Percentiles rank a stretch among this genome's conserved stretches.
Evolutionary conservation across 2,113 vertebrate species (phyloP).

Genomic region (Chlamydotis undulata): DNA sequence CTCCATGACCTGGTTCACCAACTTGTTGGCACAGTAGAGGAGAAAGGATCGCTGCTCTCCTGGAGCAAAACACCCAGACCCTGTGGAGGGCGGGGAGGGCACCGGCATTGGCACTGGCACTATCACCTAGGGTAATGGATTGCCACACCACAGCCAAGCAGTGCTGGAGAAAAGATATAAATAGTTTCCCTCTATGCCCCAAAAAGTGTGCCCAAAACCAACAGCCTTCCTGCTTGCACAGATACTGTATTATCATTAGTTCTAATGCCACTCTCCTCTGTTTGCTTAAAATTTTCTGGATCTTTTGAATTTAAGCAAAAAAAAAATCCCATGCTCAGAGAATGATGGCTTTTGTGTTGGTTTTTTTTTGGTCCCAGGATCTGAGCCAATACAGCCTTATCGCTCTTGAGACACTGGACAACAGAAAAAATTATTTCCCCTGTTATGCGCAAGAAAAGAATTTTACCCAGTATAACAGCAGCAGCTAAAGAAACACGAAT

Average conservation of each 20-base stretch:
- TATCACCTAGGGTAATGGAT: background rate
- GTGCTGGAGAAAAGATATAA: background rate
- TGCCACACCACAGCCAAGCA: background rate
- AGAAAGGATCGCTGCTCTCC: background rate
- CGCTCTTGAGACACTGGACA: background rate
- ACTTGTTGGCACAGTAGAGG: background rate
- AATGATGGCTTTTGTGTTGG: background rate
- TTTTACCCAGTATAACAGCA: background rate
- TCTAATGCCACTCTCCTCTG: background rate
- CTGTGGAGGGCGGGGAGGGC: background rate
- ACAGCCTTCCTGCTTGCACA: background rate
- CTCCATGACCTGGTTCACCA: background rate
- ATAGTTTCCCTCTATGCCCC: background rate
- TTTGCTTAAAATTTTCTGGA: background rate
- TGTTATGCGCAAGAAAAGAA: background rate
- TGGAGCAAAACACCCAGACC: background rate
- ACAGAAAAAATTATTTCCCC: background rate
- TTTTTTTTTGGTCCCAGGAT: rapidly evolving
- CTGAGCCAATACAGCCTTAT: background rate
- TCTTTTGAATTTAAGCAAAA: background rate
- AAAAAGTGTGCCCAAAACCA: background rate
- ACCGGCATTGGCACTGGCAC: background rate
- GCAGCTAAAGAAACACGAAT: background rate
- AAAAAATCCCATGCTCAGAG: background rate
- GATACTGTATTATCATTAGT: background rate